Conservation (phyloP, 2,888 invertebrate genomes). For the Scaeva pyrastri region DNA sequence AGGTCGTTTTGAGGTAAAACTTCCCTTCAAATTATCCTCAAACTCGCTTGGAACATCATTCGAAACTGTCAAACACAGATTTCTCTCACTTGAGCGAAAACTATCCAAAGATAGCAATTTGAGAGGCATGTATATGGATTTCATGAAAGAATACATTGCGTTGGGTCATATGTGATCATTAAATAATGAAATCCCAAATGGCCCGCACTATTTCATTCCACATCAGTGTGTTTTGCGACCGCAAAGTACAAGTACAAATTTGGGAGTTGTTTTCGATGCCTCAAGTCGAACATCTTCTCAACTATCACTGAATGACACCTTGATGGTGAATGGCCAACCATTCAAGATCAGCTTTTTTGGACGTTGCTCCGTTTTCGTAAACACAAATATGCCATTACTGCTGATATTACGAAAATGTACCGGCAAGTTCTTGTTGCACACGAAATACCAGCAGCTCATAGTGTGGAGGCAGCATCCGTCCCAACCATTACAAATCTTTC, state of each 20-base stretch:
- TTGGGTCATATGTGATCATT: slow-evolving; percentile 60
- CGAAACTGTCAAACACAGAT: slow-evolving; percentile 58
- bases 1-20: no score
- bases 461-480: no score
- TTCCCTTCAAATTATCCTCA: no score
- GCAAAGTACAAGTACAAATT: no score
- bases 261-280: background rate
- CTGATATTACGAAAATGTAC: slow-evolving; percentile 64
- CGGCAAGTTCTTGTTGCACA: slow-evolving; percentile 16
- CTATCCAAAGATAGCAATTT: slow-evolving; percentile 45
- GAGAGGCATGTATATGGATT: slow-evolving; percentile 53
- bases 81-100: slow-evolving; percentile 57
- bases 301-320: slow-evolving; percentile 57
- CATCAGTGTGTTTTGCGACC: no score
- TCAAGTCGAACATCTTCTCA: slow-evolving; percentile 40
- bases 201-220: no score
- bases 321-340: slow-evolving; percentile 67
- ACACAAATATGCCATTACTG: slow-evolving; percentile 63
- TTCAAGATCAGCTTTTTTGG: slow-evolving; percentile 60
- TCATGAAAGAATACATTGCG: slow-evolving; percentile 64
- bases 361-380: slow-evolving; percentile 53
- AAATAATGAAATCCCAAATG: slow-evolving; percentile 1
- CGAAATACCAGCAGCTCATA: no score
- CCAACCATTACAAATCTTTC: no score
- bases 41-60: slow-evolving; percentile 42